These are phyloP conservation scores for Zaprionus taronus DNA, from an alignment of 1,140 invertebrate genomes.

Conservation along the genomic window DNA sequence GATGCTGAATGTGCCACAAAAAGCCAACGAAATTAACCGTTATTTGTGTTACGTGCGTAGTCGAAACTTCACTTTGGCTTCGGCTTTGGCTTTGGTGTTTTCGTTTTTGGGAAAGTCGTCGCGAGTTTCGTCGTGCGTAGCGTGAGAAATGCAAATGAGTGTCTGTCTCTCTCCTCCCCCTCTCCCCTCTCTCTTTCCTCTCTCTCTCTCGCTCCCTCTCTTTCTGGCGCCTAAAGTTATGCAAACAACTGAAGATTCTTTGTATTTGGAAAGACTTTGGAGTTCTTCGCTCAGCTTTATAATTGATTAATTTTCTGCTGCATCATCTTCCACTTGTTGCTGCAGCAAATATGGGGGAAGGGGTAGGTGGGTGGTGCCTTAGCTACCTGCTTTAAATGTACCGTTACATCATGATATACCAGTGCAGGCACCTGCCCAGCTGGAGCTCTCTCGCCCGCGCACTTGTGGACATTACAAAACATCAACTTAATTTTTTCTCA, in stretches of 20 bases:
- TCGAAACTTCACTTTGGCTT: slow-evolving; percentile 14
- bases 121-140: slow-evolving; percentile 28
- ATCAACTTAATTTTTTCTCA: slow-evolving; percentile 77
- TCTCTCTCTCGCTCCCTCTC: not conserved
- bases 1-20: slow-evolving; percentile 18
- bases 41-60: slow-evolving; percentile 52
- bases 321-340: not conserved
- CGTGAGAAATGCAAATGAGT: slow-evolving; percentile 39
- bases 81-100: slow-evolving; percentile 5
- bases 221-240: not conserved
- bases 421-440: slow-evolving; percentile 25
- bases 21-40: slow-evolving; percentile 39
- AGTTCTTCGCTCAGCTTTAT: not conserved
- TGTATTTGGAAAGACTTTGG: not conserved
- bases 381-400: slow-evolving; percentile 44
- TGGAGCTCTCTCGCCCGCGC: slow-evolving; percentile 39
- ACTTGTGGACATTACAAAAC: slow-evolving; percentile 74
- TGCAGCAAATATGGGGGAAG: not conserved
- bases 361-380: not conserved
- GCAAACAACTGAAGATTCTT: slow-evolving; percentile 8
- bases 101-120: slow-evolving; percentile 41
- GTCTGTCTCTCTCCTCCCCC: too few relatives aligned
- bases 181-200: not conserved
- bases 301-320: not conserved
- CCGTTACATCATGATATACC: slow-evolving; percentile 42